Evolutionary conservation across 2,113 vertebrate species (phyloP).

Genomic region (Myrmophylax atrothorax): DNA sequence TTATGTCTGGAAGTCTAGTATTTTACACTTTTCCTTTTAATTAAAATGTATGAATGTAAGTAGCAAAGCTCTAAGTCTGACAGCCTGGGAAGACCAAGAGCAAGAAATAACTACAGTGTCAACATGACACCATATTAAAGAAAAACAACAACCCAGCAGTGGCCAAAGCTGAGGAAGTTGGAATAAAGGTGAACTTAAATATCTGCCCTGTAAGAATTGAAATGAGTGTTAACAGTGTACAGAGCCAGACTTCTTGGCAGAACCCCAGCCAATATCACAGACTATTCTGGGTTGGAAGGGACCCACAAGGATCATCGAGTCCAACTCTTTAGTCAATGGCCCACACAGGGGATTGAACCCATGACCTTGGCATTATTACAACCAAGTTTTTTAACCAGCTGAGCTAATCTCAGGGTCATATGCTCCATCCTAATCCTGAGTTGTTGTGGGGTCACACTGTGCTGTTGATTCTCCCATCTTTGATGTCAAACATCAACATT

Average conservation of each 20-base stretch:
- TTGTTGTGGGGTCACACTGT: background rate
- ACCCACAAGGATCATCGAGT: too few species aligned
- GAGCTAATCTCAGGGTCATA: too few species aligned
- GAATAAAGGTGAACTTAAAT: background rate
- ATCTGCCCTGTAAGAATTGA: background rate
- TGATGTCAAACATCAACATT: background rate
- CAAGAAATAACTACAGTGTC: background rate
- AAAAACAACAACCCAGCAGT: background rate
- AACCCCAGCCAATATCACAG: background rate
- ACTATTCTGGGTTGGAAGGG: too few species aligned
- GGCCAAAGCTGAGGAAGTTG: background rate
- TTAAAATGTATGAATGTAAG: slow-evolving; percentile 49
- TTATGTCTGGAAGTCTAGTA: slow-evolving; percentile 52
- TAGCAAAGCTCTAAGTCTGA: background rate
- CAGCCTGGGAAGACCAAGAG: background rate
- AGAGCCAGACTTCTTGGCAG: background rate
- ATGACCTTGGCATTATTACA: too few species aligned
- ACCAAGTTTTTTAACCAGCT: too few species aligned
- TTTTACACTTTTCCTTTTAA: slow-evolving; percentile 55
- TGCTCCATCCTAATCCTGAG: background rate
- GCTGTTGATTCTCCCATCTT: background rate
- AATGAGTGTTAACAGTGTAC: background rate
- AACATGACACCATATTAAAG: background rate
- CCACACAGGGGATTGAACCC: too few species aligned
- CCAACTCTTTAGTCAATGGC: too few species aligned